Base-by-base conservation (phyloP, 2,113 vertebrate species). In the Rana temporaria region DNA sequence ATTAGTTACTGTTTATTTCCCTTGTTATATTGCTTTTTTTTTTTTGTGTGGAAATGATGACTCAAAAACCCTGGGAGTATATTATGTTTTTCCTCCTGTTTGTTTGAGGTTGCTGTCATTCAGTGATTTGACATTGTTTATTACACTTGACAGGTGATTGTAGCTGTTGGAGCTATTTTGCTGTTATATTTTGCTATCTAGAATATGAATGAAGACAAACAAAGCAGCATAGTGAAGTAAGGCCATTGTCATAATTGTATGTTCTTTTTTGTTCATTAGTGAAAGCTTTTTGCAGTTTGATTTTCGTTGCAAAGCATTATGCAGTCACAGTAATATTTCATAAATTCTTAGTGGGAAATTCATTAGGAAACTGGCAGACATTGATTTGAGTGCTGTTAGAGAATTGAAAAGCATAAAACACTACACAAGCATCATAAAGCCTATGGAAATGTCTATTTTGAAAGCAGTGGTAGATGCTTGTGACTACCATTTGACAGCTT, bases 311-410 rank as follows among this genome's bases (percentile, higher is more conserved):
- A 6, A 42, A 42, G 38, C 38, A 42, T 6, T 42, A 42, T 42
- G 38, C 38, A 42, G 66, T 69, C 67, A 69, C 20, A 32, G 30
- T 69, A 42, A 68, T 68, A 68, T 68, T 24, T 68, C 30, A 42
- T 42, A 69, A 69, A 20, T 32, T 20, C 34, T 20, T 32, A 20
- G 38, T 69, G n/a, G n/a, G 34, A 38, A 68, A 32, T 68, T 48
- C 18, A 48, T n/a, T 22, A 20, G 20, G 42, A 48, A 48, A 12
- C 42, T 64, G 62, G 22, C 24, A 67, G 67, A 69, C n/a, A 69
- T 20, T n/a, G 67, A 69, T 48, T 69, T 7, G n/a, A 48, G 9
- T 48, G 18, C 67, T 48, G 11, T 48, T 69, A 15, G 16, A 69
- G 17, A 69, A 52, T 18, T 20, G 19, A 67, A 48, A 32, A 12